Evolutionary conservation across 2,113 vertebrate species (phyloP), one percentile per base, ranked within the genome.

Genomic region (Octodon degus): DNA sequence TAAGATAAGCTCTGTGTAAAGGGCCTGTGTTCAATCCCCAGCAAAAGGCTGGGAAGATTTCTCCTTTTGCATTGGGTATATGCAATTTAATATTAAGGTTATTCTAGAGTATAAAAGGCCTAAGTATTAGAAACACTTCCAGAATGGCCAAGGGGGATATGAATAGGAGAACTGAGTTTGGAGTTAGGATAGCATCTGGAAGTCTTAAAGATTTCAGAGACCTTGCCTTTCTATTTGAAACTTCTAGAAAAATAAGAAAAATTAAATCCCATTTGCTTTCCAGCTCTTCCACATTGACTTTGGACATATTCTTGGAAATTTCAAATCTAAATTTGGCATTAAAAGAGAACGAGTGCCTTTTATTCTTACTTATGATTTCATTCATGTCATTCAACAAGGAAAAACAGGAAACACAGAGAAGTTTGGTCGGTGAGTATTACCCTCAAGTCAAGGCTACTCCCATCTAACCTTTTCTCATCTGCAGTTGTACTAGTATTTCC

Each of bases 241-340:
- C 5, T 55, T 22, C 0, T 12, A 67, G 65, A 85, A 37, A 89
- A 96, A 90, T 16, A 1, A 13, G 65, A 3, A 62, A 89, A 96
- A 27, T 92, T 92, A 97, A 97, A 95, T 95, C 37, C 3, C 30
- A 68, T 97, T 95, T 89, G 58, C 94, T 97, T 96, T 92, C 43
- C 97, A 99, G 99, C 99, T 99, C 86, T 99, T 99, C 98, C 99
- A 99, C 98, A 99, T 99, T 96, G 99, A 99, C 98, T 99, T 99
- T 96, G 99, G 99, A 55, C 99, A 99, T 98, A 99, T 99, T 98
- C 99, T 99, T 97, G 99, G 99, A 91, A 99, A 99, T 98, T 99
- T 99, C 97, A 99, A 99, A 95, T 99, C 99, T 80, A 99, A 99
- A 98, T 99, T 99, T 98, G 99, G 99, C 97, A 99, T 99, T 98